Conservation (phyloP, 2,113 vertebrate species). For the Macrotus californicus region DNA sequence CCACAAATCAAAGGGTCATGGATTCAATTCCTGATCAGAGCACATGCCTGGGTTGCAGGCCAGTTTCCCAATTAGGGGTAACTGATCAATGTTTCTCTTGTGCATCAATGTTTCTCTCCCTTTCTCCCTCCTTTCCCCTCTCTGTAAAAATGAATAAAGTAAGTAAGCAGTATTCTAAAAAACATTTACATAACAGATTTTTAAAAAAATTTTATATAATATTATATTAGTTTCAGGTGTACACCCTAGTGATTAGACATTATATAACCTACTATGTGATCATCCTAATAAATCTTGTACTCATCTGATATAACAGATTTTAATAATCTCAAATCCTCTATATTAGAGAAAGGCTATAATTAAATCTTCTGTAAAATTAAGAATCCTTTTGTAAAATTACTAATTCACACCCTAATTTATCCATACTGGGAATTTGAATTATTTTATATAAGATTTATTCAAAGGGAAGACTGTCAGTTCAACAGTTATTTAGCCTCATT, state of each 20-base stretch:
- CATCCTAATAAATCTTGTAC: background rate
- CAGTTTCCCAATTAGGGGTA: too few relatives aligned
- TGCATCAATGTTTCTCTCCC: too few relatives aligned
- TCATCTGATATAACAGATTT: background rate
- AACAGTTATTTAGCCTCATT: background rate
- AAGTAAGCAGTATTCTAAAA: background rate
- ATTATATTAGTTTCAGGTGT: background rate
- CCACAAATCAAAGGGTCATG: too few relatives aligned
- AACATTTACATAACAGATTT: background rate
- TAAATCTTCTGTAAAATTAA: constrained; percentile 27
- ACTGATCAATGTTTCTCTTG: too few relatives aligned
- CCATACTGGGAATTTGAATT: background rate
- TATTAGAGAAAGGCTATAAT: background rate
- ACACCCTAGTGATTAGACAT: background rate
- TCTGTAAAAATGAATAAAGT: too few relatives aligned
- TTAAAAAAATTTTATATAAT: background rate
- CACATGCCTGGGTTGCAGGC: too few relatives aligned
- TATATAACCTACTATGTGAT: background rate
- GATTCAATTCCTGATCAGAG: too few relatives aligned
- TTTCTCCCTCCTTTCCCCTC: too few relatives aligned
- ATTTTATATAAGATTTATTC: background rate
- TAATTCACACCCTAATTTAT: background rate
- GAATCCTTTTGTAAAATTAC: background rate
- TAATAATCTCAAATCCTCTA: background rate
- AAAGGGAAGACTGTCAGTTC: background rate